Base-by-base conservation (phyloP, 2,113 vertebrate species). In the Catharus minimus region DNA sequence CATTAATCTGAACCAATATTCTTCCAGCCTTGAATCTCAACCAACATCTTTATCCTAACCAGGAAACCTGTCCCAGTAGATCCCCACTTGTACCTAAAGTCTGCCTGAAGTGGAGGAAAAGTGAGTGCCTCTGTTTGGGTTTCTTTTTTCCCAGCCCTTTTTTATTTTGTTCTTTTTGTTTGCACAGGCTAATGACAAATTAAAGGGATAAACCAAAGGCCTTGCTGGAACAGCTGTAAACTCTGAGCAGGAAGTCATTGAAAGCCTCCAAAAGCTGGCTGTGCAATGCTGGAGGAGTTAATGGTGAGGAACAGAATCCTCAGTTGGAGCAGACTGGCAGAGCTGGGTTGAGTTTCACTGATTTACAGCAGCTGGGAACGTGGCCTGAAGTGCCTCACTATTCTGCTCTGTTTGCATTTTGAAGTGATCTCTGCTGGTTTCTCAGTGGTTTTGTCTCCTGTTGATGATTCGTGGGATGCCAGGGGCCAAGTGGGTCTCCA, bases 221-320 rank as follows among this genome's bases (percentile, higher is more conserved):
- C 84, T 95, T 76, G 67, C 84, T 85, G 92, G 78, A 94, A 74
- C 92, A 95, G 90, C 95, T 95, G 93, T 92, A 94, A 92, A 79
- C 64, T 89, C 81, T 56, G 91, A 73, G 86, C 74, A 90, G 92
- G 91, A 95, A 93, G 67, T 60, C 81, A 85, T 79, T 90, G 62
- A 82, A 57, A 94, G 87, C 66, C 71, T 89, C 46, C 5, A 16
- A 91, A 76, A 94, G 55, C 80, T 93, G 92, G 44, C 75, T 96
- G 83, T 43, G 80, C 76, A 27, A 41, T 73, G 82, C 71, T 86
- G 90, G 90, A 93, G 93, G 75, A 95, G 95, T 92, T 94, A 89
- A 94, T 92, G 95, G 73, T 11, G 74, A 87, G 90, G 95, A 94
- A 87, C 89, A 5, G 0, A 95, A 85, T 21, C 86, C 86, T 89